Evolutionary conservation across 2,888 invertebrate species (phyloP), one percentile per base, ranked within the genome.

Genomic region (Tortrix viridana): DNA sequence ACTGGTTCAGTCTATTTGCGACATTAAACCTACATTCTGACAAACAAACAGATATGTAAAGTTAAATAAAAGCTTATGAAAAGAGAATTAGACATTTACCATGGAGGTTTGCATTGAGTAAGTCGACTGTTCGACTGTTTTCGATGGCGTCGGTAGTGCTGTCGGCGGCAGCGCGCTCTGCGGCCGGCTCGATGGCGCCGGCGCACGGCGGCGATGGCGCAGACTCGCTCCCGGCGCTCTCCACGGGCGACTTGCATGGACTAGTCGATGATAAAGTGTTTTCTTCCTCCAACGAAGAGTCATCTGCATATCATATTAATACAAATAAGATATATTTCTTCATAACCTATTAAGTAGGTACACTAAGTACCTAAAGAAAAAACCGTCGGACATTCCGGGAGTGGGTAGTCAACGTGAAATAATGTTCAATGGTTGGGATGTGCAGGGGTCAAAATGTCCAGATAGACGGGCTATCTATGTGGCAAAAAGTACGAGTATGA

Each of bases 261-360:
- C 91, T 91, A 6, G 89, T 89, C 0, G 89, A 88, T 0, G 91
- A 91, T 6, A 89, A 76, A 12, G 91, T 89, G 65, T 81, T 80
- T 61, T 91, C 89, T 14, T 87, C 88, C 66, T 86, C 88, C 18
- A 81, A 80, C 0, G 89, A 86, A 23, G 75, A 74, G 1, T 84
- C 88, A 68, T 86, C 90, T 90, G 81, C 3, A 38, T 32, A 32
- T 12, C 32, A 32, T 4, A 32, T 32, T 12, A 32, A 32, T 7
- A 32, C 0, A 32, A 32, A 12, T 32, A 32, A 32, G 7, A 12
- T 12, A 26, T 26, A 26, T 9, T 26, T 26, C 26, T 26, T 3
- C 26, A 26, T 26, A 26, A 6, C 6, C 26, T 7, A 9, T 0
- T 9, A n/a, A n/a, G n/a, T n/a, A n/a, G n/a, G n/a, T n/a, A n/a